Conservation (phyloP, 2,797 vertebrate species). For the Cryptoprocta ferox region DNA sequence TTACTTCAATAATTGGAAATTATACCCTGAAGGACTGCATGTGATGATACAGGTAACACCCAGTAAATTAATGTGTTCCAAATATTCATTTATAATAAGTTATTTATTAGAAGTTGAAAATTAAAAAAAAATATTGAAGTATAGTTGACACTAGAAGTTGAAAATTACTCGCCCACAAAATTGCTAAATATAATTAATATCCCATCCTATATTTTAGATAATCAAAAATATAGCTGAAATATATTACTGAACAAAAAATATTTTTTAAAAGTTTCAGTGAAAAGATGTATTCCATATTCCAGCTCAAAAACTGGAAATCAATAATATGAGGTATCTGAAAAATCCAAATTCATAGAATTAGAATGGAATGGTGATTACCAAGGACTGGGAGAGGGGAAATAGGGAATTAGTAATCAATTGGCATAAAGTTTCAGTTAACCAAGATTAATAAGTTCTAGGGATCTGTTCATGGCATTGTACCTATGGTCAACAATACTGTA, state of each 20-base stretch:
- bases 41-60: neutral
- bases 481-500: neutral
- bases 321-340: neutral
- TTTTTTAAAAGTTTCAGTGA: neutral
- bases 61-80: neutral
- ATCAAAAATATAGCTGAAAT: neutral
- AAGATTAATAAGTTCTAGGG: neutral
- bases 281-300: neutral
- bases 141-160: neutral
- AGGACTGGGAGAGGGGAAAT: too few species aligned
- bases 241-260: neutral
- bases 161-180: neutral
- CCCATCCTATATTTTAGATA: neutral
- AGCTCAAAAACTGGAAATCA: neutral
- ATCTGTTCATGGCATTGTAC: neutral
- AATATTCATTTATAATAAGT: slow-evolving; percentile 34
- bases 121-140: neutral
- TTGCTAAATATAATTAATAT: neutral
- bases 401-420: neutral
- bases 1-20: slow-evolving; percentile 24
- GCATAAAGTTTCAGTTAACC: neutral
- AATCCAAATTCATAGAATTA: neutral
- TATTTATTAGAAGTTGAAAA: slow-evolving; percentile 10
- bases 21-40: neutral
- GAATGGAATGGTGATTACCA: neutral